Evolutionary conservation across 1,140 invertebrate genomes (phyloP).

Genomic region (Thalassaphorura encarpata): DNA sequence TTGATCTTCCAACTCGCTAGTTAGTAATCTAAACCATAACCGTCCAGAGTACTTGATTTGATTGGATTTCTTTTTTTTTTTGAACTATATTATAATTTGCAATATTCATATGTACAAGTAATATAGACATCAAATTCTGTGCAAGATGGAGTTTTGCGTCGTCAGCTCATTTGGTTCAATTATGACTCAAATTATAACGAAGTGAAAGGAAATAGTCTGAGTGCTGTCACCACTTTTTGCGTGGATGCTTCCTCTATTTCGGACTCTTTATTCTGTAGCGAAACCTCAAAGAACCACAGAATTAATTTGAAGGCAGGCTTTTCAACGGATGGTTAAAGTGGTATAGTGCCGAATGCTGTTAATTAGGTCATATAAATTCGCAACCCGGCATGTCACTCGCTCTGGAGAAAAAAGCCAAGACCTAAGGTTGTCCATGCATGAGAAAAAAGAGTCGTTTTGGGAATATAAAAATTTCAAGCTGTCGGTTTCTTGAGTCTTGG

Average conservation of each 20-base stretch:
- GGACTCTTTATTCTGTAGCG: too few relatives aligned
- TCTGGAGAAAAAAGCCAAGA: too few relatives aligned
- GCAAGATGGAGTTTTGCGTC: neutral
- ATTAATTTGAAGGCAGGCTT: too few relatives aligned
- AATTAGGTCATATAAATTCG: too few relatives aligned
- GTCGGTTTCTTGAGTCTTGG: too few relatives aligned
- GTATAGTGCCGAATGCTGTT: too few relatives aligned
- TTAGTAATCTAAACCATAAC: neutral
- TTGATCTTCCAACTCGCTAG: neutral
- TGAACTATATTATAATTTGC: neutral
- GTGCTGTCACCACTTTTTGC: neutral
- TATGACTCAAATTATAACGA: neutral
- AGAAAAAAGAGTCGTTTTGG: too few relatives aligned
- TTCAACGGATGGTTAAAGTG: too few relatives aligned
- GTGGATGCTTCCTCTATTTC: neutral
- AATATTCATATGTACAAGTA: neutral
- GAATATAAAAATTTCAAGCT: too few relatives aligned
- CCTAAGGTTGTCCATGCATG: too few relatives aligned
- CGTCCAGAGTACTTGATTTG: neutral
- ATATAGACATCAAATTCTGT: neutral
- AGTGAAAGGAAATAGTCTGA: neutral
- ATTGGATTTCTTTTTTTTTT: neutral
- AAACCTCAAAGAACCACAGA: too few relatives aligned
- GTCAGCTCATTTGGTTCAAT: neutral
- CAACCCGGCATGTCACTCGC: too few relatives aligned